Evolutionary conservation across 2,113 vertebrate genomes (phyloP), one percentile per base, ranked within the genome.

Genomic region (Calyptommatus sinebrachiatus): DNA sequence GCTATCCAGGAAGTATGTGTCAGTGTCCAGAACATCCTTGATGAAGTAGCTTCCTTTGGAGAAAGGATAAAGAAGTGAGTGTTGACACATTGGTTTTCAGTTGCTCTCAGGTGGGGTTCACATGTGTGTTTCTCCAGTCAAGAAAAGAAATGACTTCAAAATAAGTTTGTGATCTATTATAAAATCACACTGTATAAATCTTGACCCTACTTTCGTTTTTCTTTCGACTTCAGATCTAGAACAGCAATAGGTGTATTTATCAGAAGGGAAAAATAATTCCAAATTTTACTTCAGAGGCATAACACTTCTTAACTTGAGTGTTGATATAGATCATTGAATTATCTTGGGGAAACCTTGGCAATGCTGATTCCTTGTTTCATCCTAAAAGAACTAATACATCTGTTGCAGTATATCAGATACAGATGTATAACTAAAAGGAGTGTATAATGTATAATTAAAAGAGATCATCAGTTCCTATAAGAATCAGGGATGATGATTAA

Each of bases 51-150:
- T 92, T 99, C 96, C 90, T 96, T 98, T 65, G 97, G 96, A 83
- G 98, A 99, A 93, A 96, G 98, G 91, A 96, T 99, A 95, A 99
- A 99, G 91, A 99, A 99, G 98, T 99, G 94, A 98, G 97, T 95
- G 77, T 68, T 84, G 84, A 78, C 77, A 26, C 0, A 57, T 45
- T 69, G 67, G 62, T 77, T 24, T 68, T 81, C 26, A 28, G 28
- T 74, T 89, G 70, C 63, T 83, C 48, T 81, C 46, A 31, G 45
- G 41, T 65, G 46, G 5, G 41, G 28, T 61, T 84, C 53, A 53
- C 31, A 48, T 80, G 63, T 76, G 63, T 90, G 88, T 84, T 88
- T 77, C 68, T 77, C 16, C 46, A 61, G 21, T 20, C 31, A 16
- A 71, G 50, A 71, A 84, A 77, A 60, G 74, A 87, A 79, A 53